Conservation (phyloP, 2,888 invertebrate genomes). For the Strigamia maritima region DNA sequence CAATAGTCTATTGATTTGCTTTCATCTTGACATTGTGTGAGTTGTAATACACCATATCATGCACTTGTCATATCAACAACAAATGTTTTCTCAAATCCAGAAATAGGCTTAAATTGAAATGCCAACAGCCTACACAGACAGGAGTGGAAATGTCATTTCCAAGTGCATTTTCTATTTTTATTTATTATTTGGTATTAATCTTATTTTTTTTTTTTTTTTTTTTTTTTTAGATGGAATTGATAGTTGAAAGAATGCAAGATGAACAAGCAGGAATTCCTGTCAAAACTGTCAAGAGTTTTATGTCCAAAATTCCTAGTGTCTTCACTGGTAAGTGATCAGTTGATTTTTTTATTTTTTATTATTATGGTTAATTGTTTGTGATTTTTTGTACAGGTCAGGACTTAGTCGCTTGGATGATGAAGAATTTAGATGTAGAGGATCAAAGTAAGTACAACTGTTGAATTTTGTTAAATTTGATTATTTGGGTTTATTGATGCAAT, state of each 20-base stretch:
- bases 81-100: not conserved
- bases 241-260: conserved; percentile 94
- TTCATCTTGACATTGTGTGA: not conserved
- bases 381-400: conserved; percentile 67
- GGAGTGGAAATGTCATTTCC: not conserved
- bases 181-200: not conserved
- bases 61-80: not conserved
- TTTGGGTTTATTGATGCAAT: not conserved
- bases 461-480: not conserved
- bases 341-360: conserved; percentile 55
- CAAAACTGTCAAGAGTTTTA: conserved; percentile 95
- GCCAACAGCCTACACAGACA: no score
- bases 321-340: conserved; percentile 63
- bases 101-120: no score
- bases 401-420: conserved; percentile 88
- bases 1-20: not conserved
- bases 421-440: conserved; percentile 87
- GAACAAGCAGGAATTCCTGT: conserved; percentile 91
- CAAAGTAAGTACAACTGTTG: conserved; percentile 57
- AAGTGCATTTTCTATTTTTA: not conserved
- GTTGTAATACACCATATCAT: not conserved
- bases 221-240: conserved; percentile 81
- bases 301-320: conserved; percentile 97
- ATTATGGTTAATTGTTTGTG: not conserved
- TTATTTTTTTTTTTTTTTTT: conserved; percentile 31